phyloP scores from a whole-genome alignment of 1,140 invertebrate genomes.

The Goniozus legneri region DNA sequence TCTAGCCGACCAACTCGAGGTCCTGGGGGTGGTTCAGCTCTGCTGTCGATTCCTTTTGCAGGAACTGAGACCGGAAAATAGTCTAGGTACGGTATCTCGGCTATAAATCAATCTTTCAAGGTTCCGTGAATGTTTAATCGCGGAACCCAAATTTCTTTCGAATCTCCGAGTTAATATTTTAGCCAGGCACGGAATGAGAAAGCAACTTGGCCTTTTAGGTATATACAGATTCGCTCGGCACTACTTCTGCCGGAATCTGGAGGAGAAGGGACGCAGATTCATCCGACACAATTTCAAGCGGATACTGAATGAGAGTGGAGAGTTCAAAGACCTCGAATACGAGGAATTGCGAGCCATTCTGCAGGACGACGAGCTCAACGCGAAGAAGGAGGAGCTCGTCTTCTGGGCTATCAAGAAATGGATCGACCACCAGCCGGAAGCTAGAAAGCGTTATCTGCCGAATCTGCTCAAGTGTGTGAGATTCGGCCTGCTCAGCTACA shows the following conservation, averaged over 20 bases:
- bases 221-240: constrained; percentile 69
- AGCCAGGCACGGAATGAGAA: too few species aligned
- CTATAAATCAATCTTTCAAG: too few species aligned
- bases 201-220: constrained; percentile 24
- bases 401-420: constrained; percentile 66
- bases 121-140: too few species aligned
- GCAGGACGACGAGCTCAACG: constrained; percentile 73
- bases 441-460: constrained; percentile 55
- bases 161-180: too few species aligned
- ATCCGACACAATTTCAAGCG: constrained; percentile 70
- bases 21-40: constrained; percentile 71
- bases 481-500: constrained; percentile 64
- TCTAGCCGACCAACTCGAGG: constrained; percentile 74
- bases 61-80: constrained; percentile 68
- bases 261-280: constrained; percentile 65
- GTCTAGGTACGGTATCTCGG: constrained; percentile 70
- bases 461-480: constrained; percentile 63
- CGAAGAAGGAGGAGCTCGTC: constrained; percentile 65
- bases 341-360: constrained; percentile 70
- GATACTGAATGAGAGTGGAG: constrained; percentile 65
- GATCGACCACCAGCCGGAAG: constrained; percentile 56
- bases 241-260: constrained; percentile 72
- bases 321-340: constrained; percentile 65
- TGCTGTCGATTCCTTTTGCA: constrained; percentile 72
- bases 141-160: too few species aligned